Percentiles rank a stretch among this genome's conserved stretches.
Evolutionary conservation across 2,888 invertebrate species (phyloP).

Genomic region (Melanargia galathea): DNA sequence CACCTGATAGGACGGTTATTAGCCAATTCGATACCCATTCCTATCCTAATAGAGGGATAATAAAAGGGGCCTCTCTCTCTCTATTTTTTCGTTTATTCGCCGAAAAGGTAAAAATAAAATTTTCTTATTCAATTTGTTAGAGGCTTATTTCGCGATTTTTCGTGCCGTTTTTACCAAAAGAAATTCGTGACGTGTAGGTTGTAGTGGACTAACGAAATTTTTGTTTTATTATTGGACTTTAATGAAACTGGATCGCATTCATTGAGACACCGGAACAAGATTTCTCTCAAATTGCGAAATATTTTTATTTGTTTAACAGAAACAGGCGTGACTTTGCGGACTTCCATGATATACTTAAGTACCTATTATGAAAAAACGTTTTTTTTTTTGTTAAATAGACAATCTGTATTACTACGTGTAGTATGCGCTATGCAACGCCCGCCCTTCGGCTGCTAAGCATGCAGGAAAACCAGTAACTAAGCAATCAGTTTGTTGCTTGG

Average conservation of each 20-base stretch:
- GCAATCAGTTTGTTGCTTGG: no score
- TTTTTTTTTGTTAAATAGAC: no score
- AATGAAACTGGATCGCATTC: not conserved
- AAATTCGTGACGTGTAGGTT: slow-evolving; percentile 1
- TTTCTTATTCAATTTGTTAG: slow-evolving; percentile 73
- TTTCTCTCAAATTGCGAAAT: no score
- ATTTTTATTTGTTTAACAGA: no score
- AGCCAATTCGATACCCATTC: slow-evolving; percentile 79
- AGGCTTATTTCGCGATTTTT: slow-evolving; percentile 26
- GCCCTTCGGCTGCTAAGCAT: no score
- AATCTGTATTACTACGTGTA: no score
- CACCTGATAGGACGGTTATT: slow-evolving; percentile 82
- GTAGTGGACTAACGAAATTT: slow-evolving; percentile 9
- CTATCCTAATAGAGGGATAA: slow-evolving; percentile 80
- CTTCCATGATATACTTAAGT: no score
- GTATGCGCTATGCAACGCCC: no score
- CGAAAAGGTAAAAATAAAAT: slow-evolving; percentile 68
- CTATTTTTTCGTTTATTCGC: slow-evolving; percentile 70
- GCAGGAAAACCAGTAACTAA: no score
- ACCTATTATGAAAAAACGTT: no score
- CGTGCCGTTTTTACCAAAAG: slow-evolving; percentile 15
- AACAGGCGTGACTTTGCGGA: no score
- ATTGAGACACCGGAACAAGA: not conserved
- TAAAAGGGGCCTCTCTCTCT: slow-evolving; percentile 73
- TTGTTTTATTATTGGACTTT: slow-evolving; percentile 2